Conservation (phyloP, 1,140 invertebrate genomes). For the Megalonaias nervosa region DNA sequence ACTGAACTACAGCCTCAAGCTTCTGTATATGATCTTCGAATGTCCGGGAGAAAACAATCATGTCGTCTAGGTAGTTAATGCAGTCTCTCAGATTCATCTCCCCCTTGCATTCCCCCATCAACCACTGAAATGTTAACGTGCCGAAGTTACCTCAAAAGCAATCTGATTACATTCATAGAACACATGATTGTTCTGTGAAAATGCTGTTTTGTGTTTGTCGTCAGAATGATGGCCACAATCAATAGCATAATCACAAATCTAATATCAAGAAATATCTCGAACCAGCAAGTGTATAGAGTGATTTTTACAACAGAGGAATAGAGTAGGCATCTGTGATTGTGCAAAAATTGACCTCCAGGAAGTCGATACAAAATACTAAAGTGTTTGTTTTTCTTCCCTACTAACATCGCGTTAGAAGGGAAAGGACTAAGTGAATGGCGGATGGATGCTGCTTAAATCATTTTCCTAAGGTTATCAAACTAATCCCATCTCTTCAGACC, state of each 20-base stretch:
- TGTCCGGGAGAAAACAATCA: conserved; percentile 26
- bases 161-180: conserved; percentile 27
- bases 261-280: conserved; percentile 68
- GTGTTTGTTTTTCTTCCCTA: conserved; percentile 14
- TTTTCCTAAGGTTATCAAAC: conserved; percentile 2
- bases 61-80: conserved; percentile 29
- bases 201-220: conserved; percentile 61
- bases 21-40: conserved; percentile 25
- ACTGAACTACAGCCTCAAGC: conserved; percentile 25
- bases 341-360: conserved; percentile 69
- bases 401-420: conserved; percentile 15
- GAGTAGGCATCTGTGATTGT: conserved; percentile 72
- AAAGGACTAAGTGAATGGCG: conserved; percentile 14
- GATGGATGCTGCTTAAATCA: conserved; percentile 6
- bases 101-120: conserved; percentile 37
- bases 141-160: conserved; percentile 28
- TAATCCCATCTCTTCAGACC: background rate
- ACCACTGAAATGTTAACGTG: conserved; percentile 47
- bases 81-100: conserved; percentile 22
- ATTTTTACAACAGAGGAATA: conserved; percentile 72
- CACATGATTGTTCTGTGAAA: conserved; percentile 10
- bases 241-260: conserved; percentile 53
- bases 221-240: conserved; percentile 62
- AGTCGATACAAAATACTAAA: conserved; percentile 71
- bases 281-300: conserved; percentile 62